Evolutionary conservation across 2,888 invertebrate species (phyloP), one percentile per base, ranked within the genome.

Genomic region (Drosophila pegasa): DNA sequence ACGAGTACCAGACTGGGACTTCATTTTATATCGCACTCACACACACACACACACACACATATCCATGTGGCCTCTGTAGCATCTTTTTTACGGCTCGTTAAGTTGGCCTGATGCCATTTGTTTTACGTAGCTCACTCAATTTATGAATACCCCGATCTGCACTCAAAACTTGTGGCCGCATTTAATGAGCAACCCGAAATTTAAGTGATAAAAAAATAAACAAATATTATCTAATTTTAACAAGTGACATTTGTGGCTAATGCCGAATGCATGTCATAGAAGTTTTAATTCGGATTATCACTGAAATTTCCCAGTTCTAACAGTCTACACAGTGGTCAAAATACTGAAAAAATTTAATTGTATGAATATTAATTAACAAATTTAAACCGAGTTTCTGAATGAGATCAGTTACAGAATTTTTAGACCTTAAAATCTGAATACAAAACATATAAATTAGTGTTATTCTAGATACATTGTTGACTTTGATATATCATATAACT

Each of bases 81-180:
- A 63, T 65, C 58, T 75, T 59, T 74, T 76, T 84, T 87, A 69
- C 59, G 75, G 78, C 75, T 81, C 82, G 82, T 81, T 85, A 67
- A 63, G 66, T 66, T 75, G 68, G 78, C 81, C 50, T 43, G 62
- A 27, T 75, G 88, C 86, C 88, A 87, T 87, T 85, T 73, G 72
- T 75, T 87, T 83, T 66, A 84, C 71, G 88, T 67, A 68, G 54
- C 67, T 64, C 78, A 85, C 82, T 85, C 71, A 85, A 85, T 87
- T 88, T 83, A 81, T 87, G 78, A 77, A 59, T 57, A 47, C 59
- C 63, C 50, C 55, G 18, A 38, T 27, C 27, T 51, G 41, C 31
- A 68, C 22, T 45, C 31, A 20, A 18, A 35, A 35, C 22, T 22
- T 22, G 35, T 18, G 12, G 20, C 33, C 20, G 66, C 48, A 60